These are phyloP conservation scores for Bombycilla garrulus DNA, from an alignment of 2,113 vertebrate species.

Conservation along the genomic window DNA sequence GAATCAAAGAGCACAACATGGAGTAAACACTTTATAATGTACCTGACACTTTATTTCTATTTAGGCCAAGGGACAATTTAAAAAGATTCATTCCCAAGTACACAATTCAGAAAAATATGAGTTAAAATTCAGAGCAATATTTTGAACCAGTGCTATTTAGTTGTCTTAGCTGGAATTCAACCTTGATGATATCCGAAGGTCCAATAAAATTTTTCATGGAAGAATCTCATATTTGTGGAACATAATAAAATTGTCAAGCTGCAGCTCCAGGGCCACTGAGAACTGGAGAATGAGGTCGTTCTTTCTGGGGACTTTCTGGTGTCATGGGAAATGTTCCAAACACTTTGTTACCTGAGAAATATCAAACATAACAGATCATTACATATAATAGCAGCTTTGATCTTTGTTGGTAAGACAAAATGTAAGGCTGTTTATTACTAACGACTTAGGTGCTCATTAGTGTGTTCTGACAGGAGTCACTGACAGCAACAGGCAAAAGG, in stretches of 20 bases:
- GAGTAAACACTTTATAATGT: constrained; percentile 12
- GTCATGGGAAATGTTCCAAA: constrained; percentile 23
- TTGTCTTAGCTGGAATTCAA: constrained; percentile 46
- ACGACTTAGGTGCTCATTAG: constrained; percentile 34
- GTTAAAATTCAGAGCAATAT: not conserved
- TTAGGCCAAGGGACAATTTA: constrained; percentile 42
- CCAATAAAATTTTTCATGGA: constrained; percentile 55
- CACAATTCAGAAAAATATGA: not conserved
- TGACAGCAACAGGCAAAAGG: not conserved
- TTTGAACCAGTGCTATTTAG: constrained; percentile 35
- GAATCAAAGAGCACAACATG: not conserved
- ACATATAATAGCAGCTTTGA: constrained; percentile 17
- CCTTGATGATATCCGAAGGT: constrained; percentile 12
- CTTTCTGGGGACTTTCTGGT: constrained; percentile 14
- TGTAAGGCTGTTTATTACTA: constrained; percentile 38
- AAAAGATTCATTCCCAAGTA: constrained; percentile 28
- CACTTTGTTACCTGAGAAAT: constrained; percentile 60
- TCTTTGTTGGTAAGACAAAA: constrained; percentile 41
- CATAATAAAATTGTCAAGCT: constrained; percentile 20
- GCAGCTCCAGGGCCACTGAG: not conserved
- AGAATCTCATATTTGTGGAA: constrained; percentile 19
- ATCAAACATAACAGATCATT: constrained; percentile 48
- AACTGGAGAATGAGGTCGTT: not conserved
- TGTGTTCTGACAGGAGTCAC: not conserved
- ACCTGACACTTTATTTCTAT: constrained; percentile 65